Base-by-base conservation (phyloP, 92 coral and sea anemone genomes). In the Phenganax stokvisi region DNA sequence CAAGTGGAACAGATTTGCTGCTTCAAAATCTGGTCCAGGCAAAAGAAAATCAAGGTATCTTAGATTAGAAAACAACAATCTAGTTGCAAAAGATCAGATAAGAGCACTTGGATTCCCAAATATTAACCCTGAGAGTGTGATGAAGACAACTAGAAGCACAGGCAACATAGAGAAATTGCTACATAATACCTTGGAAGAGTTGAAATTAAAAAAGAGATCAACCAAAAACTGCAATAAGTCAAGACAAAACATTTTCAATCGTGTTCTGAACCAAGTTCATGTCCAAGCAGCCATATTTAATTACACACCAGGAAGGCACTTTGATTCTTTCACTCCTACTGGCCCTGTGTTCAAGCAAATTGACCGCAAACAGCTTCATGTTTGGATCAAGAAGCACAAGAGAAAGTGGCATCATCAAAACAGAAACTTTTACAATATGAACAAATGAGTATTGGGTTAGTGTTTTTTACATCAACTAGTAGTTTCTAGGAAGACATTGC, bases 1-100 rank as follows among this genome's bases (percentile, higher is more conserved):
- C 9, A 87, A n/a, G 16, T 87, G 90, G 90, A 84, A 87, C 63
- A 52, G 89, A 62, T 87, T 87, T 87, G 87, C 89, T 2, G 87
- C 77, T 1, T 73, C 71, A 20, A 84, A 81, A 64, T 13, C 57
- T 25, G 88, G 90, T 30, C 56, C 30, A n/a, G 91, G 81, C 1
- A 73, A 83, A 16, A 54, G 87, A 74, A 88, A 85, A 12, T 82
- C 91, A 25, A 52, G 85, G 60, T 88, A 88, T 63, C 74, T 81
- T 47, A 51, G 91, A 59, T 54, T 85, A 12, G 88, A 88, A 59
- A 86, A 88, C 11, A 27, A 60, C 3, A 88, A 88, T 53, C 71
- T 75, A 56, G 74, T 85, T 20, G 55, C 87, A 8, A 88, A 88
- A 68, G 84, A 77, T 30, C 88, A 76, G 29, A 85, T 88, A 10